Percentiles rank a stretch among this genome's conserved stretches.
These are phyloP conservation scores for Drosophila kikkawai DNA, from an alignment of 1,140 invertebrate species.

Conservation along the genomic window DNA sequence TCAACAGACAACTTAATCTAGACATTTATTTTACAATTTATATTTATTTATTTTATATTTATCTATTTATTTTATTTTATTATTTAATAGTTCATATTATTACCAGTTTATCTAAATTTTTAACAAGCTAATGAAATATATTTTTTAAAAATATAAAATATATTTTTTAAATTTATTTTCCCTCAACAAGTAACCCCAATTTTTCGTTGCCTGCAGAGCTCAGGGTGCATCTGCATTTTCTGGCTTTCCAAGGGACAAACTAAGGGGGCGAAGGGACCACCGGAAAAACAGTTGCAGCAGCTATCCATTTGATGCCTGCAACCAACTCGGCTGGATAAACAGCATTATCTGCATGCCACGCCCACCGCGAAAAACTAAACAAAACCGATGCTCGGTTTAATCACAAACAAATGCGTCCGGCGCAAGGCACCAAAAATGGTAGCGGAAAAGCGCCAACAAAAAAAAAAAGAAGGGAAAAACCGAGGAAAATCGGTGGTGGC, in stretches of 20 bases:
- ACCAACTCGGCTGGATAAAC: slow-evolving; percentile 37
- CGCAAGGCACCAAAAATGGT: slow-evolving; percentile 14
- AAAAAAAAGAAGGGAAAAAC: not conserved
- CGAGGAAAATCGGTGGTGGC: not conserved
- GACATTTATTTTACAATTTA: not conserved
- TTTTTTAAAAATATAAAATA: too few species aligned
- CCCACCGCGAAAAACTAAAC: slow-evolving; percentile 61
- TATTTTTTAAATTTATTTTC: too few species aligned
- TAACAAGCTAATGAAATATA: not conserved
- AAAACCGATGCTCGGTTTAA: slow-evolving; percentile 66
- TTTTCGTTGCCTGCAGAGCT: not conserved
- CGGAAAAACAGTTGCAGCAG: not conserved
- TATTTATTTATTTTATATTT: not conserved
- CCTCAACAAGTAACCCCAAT: not conserved
- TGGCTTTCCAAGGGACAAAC: not conserved
- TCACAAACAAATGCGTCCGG: slow-evolving; percentile 77
- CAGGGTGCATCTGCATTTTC: not conserved
- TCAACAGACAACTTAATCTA: not conserved
- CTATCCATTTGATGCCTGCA: slow-evolving; percentile 33
- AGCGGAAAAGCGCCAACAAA: slow-evolving; percentile 4
- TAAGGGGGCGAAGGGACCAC: not conserved
- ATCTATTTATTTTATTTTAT: not conserved
- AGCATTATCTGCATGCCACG: slow-evolving; percentile 47
- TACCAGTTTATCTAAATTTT: not conserved
- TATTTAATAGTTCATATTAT: not conserved